Conservation (phyloP, 2,797 vertebrate genomes). For the Dromococcyx pavoninus region DNA sequence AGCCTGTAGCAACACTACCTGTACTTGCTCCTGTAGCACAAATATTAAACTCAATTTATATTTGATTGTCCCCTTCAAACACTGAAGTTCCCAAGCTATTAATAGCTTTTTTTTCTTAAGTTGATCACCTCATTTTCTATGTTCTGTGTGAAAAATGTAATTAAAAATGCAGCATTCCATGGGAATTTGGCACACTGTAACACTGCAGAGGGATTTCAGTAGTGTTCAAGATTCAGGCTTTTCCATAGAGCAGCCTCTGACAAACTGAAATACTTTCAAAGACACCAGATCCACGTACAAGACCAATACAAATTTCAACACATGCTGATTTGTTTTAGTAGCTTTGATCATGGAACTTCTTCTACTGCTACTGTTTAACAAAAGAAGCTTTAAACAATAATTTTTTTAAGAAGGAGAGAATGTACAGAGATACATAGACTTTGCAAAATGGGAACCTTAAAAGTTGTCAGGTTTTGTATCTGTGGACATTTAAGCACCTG, state of each 20-base stretch:
- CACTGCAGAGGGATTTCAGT: neutral
- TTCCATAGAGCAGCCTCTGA: neutral
- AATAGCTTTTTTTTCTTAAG: neutral
- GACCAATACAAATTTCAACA: neutral
- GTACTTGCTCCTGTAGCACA: neutral
- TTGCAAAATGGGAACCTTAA: neutral
- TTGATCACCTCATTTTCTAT: neutral
- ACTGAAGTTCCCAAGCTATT: neutral
- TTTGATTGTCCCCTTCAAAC: neutral
- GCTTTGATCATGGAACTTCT: neutral
- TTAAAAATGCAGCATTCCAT: neutral
- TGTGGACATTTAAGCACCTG: neutral
- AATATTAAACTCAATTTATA: neutral
- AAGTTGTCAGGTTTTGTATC: neutral
- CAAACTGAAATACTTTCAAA: neutral
- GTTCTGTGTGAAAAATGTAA: neutral
- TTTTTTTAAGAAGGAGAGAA: neutral
- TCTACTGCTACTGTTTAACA: neutral
- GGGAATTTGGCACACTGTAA: neutral
- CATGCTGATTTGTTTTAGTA: neutral
- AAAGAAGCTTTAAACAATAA: neutral
- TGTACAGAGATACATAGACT: neutral
- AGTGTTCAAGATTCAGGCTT: neutral
- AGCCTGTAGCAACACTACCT: neutral
- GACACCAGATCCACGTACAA: neutral